Conservation (phyloP, 1,140 invertebrate species). For the Samia ricini region DNA sequence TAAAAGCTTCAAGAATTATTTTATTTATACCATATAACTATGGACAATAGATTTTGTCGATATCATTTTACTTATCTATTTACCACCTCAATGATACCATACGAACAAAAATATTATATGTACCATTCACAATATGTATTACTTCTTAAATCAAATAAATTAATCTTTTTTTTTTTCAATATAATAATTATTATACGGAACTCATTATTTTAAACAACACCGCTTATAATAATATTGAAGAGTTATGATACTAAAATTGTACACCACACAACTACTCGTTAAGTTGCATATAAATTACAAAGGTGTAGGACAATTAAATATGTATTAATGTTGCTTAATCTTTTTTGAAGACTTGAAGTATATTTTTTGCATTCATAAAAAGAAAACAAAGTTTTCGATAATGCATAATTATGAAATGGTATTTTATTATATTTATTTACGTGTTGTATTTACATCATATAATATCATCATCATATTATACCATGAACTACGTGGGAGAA, state of each 20-base stretch:
- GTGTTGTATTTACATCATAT: too few relatives aligned
- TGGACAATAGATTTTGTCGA: too few relatives aligned
- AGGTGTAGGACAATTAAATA: constrained; percentile 63
- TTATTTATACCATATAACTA: too few relatives aligned
- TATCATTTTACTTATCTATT: too few relatives aligned
- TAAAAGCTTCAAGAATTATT: too few relatives aligned
- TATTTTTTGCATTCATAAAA: neutral
- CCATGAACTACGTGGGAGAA: too few relatives aligned
- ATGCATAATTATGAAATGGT: neutral
- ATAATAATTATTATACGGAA: neutral
- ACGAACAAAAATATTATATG: too few relatives aligned
- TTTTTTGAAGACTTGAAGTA: neutral
- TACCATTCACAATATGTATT: too few relatives aligned
- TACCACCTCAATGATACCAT: too few relatives aligned
- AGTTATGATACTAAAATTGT: constrained; percentile 21
- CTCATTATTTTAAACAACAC: neutral
- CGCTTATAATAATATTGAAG: neutral
- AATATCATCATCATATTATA: too few relatives aligned
- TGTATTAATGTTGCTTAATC: constrained; percentile 45
- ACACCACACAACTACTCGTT: constrained; percentile 27
- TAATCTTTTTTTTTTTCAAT: too few relatives aligned
- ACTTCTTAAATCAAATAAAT: too few relatives aligned
- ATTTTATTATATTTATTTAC: neutral
- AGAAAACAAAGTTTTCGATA: neutral
- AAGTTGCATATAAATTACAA: constrained; percentile 37